phyloP scores from a whole-genome alignment of 2,888 invertebrate genomes.

The Chaetogeoica ovagalla region DNA sequence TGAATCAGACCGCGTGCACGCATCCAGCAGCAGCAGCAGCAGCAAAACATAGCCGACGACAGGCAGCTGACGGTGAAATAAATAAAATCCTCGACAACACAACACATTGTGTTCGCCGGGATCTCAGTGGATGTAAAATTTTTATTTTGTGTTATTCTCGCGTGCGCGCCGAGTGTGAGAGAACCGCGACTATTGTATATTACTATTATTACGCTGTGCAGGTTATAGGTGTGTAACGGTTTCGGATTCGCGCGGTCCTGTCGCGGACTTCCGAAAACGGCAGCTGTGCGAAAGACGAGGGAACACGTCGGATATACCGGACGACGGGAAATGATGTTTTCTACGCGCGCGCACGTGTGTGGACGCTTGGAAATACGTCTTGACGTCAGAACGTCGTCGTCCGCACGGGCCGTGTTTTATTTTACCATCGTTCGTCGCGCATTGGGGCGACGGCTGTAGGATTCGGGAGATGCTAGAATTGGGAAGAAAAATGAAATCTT shows the following conservation, averaged over 20 bases:
- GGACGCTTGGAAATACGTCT: too few relatives aligned
- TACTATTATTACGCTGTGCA: neutral
- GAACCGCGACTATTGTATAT: neutral
- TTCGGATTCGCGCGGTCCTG: neutral
- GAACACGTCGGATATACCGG: neutral
- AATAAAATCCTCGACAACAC: neutral
- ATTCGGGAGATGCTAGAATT: too few relatives aligned
- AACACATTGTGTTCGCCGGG: neutral
- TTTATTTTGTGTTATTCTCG: too few relatives aligned
- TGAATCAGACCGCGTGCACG: slow-evolving; percentile 6
- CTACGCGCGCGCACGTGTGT: too few relatives aligned
- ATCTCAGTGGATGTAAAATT: neutral
- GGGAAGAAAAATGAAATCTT: too few relatives aligned
- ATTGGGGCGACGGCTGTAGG: too few relatives aligned
- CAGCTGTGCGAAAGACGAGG: slow-evolving; percentile 1
- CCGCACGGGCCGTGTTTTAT: too few relatives aligned
- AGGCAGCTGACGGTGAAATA: slow-evolving; percentile 21
- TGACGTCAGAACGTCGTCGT: too few relatives aligned
- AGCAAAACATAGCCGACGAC: too few relatives aligned
- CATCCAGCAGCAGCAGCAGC: too few relatives aligned
- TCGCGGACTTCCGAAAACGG: slow-evolving; percentile 23
- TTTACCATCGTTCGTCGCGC: too few relatives aligned
- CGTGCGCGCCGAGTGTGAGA: slow-evolving; percentile 1
- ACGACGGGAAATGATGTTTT: too few relatives aligned
- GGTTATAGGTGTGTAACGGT: slow-evolving; percentile 1